A percentile compares a stretch with the other conserved stretches of the same genome.
Evolutionary conservation across 2,113 vertebrate genomes (phyloP).

Genomic region (Menidia beryllina): DNA sequence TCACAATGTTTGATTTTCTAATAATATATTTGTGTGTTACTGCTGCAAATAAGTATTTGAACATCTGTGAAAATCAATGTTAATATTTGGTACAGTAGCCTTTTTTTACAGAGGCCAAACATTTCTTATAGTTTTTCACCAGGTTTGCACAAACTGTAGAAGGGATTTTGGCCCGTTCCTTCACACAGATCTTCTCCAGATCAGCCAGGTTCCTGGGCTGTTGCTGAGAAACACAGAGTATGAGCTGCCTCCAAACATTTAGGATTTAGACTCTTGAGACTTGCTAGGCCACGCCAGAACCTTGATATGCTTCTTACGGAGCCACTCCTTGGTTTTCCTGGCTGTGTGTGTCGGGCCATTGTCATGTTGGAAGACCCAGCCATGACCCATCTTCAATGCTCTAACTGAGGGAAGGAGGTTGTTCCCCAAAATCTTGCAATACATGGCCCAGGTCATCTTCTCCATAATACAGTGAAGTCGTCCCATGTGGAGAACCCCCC

Average conservation of each 20-base stretch:
- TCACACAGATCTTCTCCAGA: not conserved
- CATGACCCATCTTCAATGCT: not conserved
- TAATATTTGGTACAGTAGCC: no score
- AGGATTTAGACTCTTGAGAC: not conserved
- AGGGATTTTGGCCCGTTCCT: conserved; percentile 7
- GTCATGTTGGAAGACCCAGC: not conserved
- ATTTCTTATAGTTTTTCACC: not conserved
- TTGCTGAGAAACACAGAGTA: not conserved
- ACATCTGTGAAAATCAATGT: no score
- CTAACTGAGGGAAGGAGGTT: not conserved
- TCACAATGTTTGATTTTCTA: no score
- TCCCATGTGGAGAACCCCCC: not conserved
- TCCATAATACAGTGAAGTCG: not conserved
- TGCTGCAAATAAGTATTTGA: no score
- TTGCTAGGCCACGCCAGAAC: not conserved
- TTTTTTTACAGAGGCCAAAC: no score
- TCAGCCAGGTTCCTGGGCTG: not conserved
- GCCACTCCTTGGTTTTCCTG: no score
- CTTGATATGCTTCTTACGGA: no score
- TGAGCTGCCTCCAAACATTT: not conserved
- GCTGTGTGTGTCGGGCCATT: not conserved
- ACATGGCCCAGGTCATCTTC: not conserved
- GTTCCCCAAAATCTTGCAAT: not conserved
- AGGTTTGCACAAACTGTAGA: not conserved
- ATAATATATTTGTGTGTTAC: no score